Evolutionary conservation across 2,888 invertebrate species (phyloP), one percentile per base, ranked within the genome.

Genomic region (Fabriciana adippe): DNA sequence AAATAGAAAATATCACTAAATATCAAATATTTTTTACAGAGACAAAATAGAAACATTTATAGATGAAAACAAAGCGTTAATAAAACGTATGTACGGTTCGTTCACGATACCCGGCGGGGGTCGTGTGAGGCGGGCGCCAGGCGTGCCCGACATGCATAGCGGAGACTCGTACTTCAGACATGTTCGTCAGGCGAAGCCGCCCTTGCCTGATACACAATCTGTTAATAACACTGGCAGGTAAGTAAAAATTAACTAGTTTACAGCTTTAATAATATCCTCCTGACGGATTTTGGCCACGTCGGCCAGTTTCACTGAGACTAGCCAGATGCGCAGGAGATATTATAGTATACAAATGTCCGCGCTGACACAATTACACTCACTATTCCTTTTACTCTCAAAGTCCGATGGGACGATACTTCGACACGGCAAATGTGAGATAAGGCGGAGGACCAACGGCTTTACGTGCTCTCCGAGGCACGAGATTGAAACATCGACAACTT

Each of bases 31-130:
- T 15, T 15, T 13, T 72, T 94, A 62, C 93, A 98, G 98, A 89
- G 97, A 97, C 74, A 95, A 96, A 84, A 98, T 98, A 86, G 97
- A 98, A 85, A 93, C 94, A 73, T 98, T 98, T 90, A 98, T 98
- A 81, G 98, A 98, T 81, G 97, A 98, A 86, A 98, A 98, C 86
- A 98, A 98, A 87, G 98, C 98, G 66, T 86, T 98, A 75, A 97
- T 98, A 94, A 96, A 97, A 82, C 94, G 98, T 70, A 98, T 98
- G 98, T 98, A 97, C 83, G 98, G 98, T 0, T 97, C 97, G 77
- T 98, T 98, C 82, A 92, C 94, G 11, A 93, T 94, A 50, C 93
- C 93, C 8, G 86, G 85, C 3, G 88, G 92, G 61, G 84, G 83
- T 74, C 78, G 92, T 16, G 89, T 90, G 69, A 81, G 92, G 54